Evolutionary conservation across 2,888 invertebrate species (phyloP).

Genomic region (Ramazzottius varieornatus): DNA sequence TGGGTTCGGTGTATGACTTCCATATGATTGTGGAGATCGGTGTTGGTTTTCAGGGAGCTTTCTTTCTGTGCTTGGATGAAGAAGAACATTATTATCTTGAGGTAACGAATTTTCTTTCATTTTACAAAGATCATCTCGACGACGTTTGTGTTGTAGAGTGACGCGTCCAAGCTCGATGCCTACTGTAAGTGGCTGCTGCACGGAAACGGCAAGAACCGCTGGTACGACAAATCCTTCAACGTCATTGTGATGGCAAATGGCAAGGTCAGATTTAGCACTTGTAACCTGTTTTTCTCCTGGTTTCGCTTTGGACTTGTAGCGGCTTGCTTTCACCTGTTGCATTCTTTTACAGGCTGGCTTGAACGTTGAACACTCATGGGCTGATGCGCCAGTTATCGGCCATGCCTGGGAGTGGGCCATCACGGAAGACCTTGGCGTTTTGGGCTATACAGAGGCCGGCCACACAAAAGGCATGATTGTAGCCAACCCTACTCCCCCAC

Average conservation of each 20-base stretch:
- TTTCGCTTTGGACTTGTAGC: too few relatives aligned
- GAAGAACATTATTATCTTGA: conserved; percentile 56
- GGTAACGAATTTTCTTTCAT: too few relatives aligned
- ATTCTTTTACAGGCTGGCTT: conserved; percentile 60
- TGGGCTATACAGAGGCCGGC: conserved; percentile 35
- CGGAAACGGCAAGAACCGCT: conserved; percentile 80
- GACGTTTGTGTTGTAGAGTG: too few relatives aligned
- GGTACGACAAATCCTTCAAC: conserved; percentile 97
- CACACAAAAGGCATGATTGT: conserved; percentile 46
- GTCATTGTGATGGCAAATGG: conserved; percentile 75
- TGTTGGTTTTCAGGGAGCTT: conserved; percentile 55
- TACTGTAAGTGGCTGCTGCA: conserved; percentile 65
- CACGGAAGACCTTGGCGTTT: conserved; percentile 20
- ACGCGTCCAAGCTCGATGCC: conserved; percentile 47
- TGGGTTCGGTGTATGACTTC: too few relatives aligned
- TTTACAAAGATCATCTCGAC: too few relatives aligned
- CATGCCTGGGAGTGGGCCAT: conserved; percentile 57
- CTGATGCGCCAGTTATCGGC: conserved; percentile 88
- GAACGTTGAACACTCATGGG: conserved; percentile 96
- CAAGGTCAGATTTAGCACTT: conserved; percentile 30
- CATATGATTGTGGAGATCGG: too few relatives aligned
- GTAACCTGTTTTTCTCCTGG: too few relatives aligned
- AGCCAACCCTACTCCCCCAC: conserved; percentile 50
- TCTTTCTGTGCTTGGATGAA: conserved; percentile 70
- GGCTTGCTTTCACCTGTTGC: too few relatives aligned